phyloP scores from a whole-genome alignment of 2,888 invertebrate species.

The Eremobia ochroleuca region DNA sequence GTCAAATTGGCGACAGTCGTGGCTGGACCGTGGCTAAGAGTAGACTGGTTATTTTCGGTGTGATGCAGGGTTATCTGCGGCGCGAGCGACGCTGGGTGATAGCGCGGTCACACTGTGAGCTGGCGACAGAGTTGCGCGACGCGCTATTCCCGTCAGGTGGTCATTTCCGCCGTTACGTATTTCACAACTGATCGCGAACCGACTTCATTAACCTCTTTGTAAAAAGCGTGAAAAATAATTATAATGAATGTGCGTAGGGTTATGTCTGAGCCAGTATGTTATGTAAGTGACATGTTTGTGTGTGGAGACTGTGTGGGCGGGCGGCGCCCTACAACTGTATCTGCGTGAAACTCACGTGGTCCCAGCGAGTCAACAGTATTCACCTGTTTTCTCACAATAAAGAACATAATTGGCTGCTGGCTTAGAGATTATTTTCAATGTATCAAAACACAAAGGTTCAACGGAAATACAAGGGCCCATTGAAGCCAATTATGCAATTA shows the following conservation, averaged over 20 bases:
- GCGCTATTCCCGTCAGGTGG: conserved; percentile 91
- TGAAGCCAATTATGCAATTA: conserved; percentile 64
- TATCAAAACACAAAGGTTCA: conserved; percentile 33
- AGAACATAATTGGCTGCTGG: conserved; percentile 34
- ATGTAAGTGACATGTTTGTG: conserved; percentile 75
- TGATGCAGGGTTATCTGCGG: conserved; percentile 86
- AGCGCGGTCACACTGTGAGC: conserved; percentile 87
- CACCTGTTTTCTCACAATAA: conserved; percentile 53
- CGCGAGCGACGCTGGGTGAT: conserved; percentile 87
- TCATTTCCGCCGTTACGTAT: conserved; percentile 86
- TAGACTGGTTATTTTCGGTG: conserved; percentile 88
- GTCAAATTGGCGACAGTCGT: conserved; percentile 85
- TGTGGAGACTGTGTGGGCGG: conserved; percentile 78
- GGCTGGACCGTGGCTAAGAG: conserved; percentile 86
- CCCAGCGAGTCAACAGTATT: conserved; percentile 70
- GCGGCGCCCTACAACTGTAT: conserved; percentile 79
- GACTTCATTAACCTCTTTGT: conserved; percentile 87
- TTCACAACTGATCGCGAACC: conserved; percentile 86
- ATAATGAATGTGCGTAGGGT: conserved; percentile 72
- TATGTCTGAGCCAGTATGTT: conserved; percentile 69
- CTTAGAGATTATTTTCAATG: conserved; percentile 47
- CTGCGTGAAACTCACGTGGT: conserved; percentile 69
- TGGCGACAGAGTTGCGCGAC: conserved; percentile 86
- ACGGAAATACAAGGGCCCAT: conserved; percentile 44
- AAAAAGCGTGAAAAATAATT: conserved; percentile 75